Percentiles rank a stretch among this genome's conserved stretches.
Evolutionary conservation across 2,888 invertebrate genomes (phyloP).

Genomic region (Pristionchus mayeri): DNA sequence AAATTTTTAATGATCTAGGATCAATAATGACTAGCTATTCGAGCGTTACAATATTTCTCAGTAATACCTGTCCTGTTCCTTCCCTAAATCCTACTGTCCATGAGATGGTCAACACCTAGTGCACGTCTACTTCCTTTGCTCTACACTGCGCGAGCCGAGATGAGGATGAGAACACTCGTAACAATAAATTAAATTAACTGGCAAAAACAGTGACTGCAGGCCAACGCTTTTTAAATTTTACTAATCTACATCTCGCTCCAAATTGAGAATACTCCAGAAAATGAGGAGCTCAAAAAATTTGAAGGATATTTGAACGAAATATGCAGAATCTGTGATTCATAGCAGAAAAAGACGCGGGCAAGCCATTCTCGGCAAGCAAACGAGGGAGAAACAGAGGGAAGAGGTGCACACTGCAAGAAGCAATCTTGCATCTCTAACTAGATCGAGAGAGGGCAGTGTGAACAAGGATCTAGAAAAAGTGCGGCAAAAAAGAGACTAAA

Average conservation of each 20-base stretch:
- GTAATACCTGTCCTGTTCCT: background rate
- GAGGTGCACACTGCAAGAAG: background rate
- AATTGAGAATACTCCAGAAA: no score
- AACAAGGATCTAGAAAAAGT: background rate
- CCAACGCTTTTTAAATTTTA: no score
- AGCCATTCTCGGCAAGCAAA: background rate
- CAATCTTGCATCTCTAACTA: conserved; percentile 9
- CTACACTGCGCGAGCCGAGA: background rate
- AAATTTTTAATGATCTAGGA: no score
- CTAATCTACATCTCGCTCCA: no score
- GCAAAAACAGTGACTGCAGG: no score
- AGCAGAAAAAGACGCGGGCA: background rate
- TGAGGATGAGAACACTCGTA: background rate
- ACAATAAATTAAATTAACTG: no score
- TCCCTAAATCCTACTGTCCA: background rate
- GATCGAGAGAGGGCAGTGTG: background rate
- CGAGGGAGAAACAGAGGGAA: background rate
- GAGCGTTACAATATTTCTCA: background rate
- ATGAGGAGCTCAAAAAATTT: no score
- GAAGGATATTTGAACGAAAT: no score
- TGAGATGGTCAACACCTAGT: background rate
- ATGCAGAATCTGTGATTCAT: no score
- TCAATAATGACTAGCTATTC: background rate
- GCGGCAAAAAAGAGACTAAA: conserved; percentile 5
- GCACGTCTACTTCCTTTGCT: background rate